Base-by-base conservation (phyloP, 2,113 vertebrate genomes). In the Carlito syrichta region DNA sequence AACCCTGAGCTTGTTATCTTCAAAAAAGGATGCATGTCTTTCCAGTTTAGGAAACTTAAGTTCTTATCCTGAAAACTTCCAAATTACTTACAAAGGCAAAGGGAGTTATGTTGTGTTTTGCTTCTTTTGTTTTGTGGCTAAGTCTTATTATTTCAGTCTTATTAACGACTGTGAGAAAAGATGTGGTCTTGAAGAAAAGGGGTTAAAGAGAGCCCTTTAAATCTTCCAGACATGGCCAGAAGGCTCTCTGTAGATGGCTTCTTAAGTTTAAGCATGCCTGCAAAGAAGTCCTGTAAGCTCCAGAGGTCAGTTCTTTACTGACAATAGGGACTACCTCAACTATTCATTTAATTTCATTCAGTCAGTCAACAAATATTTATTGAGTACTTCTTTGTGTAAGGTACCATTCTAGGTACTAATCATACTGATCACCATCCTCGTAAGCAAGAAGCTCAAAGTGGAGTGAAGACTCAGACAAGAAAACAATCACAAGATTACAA, bases 91-190 rank as follows among this genome's bases (percentile, higher is more conserved):
- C 43, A 95, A 91, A 88, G 38, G 56, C 62, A 96, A 54, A 94
- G n/a, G 85, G 43, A 97, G 48, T 90, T 69, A 20, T 76, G 63
- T 63, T 95, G 76, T 74, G 63, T 74, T 95, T 83, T 83, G 32
- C 63, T 89, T 77, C 50, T 94, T 94, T 85, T 81, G 94, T 66
- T 90, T 94, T 94, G 69, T 77, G 86, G 50, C 20, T 86, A 86
- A 74, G n/a, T 58, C 45, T 50, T 52, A 91, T 66, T 95, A 88
- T 74, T 91, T 85, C 62, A 17, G 94, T 93, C 38, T 62, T 76
- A 97, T 87, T 92, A 96, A 83, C 79, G 71, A 93, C 50, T 81
- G 35, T 85, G 71, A 81, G 71, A 73, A 62, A 97, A 97, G 62
- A 93, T 73, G 43, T 76, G 85, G 69, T 38, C 79, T 92, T 79